These are phyloP conservation scores for Tetramorium bicarinatum DNA, from an alignment of 2,888 invertebrate species.

Conservation along the genomic window DNA sequence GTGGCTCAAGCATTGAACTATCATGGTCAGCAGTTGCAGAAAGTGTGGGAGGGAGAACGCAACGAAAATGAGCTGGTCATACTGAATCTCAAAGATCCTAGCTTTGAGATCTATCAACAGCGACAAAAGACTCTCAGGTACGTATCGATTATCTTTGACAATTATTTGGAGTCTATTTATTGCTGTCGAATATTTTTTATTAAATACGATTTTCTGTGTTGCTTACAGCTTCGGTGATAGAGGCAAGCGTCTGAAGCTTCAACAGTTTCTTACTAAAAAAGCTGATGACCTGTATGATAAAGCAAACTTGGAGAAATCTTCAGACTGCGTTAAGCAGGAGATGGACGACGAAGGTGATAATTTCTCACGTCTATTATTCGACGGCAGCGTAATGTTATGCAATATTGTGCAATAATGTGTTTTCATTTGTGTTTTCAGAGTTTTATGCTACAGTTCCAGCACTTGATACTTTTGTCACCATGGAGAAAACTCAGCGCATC, in stretches of 20 bases:
- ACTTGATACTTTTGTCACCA: slow-evolving; percentile 93
- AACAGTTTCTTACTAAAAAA: slow-evolving; percentile 95
- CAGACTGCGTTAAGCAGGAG: slow-evolving; percentile 82
- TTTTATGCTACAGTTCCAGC: slow-evolving; percentile 94
- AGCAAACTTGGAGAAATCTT: slow-evolving; percentile 82
- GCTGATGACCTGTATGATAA: slow-evolving; percentile 91
- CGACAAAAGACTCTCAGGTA: slow-evolving; percentile 93
- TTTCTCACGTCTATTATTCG: slow-evolving; percentile 36
- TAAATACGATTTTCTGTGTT: neutral
- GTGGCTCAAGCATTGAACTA: slow-evolving; percentile 93
- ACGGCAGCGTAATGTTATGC: neutral
- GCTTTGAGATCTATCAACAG: slow-evolving; percentile 92
- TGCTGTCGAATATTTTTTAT: neutral
- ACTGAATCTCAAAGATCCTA: slow-evolving; percentile 89
- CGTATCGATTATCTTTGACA: slow-evolving; percentile 1
- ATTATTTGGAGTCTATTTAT: neutral
- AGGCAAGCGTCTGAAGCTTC: slow-evolving; percentile 93
- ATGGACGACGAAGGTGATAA: slow-evolving; percentile 89
- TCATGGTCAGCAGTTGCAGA: slow-evolving; percentile 95
- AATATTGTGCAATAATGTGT: slow-evolving; percentile 20
- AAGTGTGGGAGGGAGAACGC: slow-evolving; percentile 95
- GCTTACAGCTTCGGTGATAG: slow-evolving; percentile 91
- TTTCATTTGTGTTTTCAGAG: slow-evolving; percentile 87
- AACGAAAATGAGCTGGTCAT: slow-evolving; percentile 92
- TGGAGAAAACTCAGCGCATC: slow-evolving; percentile 92